Percentiles rank a stretch among this genome's conserved stretches.
Conservation (phyloP, 2,113 vertebrate genomes). For the Turnix velox region DNA sequence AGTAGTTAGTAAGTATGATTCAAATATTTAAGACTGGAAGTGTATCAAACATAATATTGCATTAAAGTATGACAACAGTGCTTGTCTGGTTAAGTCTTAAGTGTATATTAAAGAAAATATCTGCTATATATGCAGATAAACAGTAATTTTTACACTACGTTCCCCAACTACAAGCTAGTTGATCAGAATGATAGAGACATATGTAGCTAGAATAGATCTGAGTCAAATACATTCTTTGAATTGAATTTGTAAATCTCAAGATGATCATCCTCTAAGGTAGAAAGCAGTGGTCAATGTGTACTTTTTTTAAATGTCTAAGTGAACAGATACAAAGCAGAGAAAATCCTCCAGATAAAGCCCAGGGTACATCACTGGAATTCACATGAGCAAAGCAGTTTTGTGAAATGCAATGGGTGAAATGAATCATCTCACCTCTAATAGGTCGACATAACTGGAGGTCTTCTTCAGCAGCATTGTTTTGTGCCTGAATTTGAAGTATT, state of each 20-base stretch:
- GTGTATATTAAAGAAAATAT: neutral
- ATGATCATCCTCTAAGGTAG: too few relatives aligned
- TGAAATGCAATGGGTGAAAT: neutral
- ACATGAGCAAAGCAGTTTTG: neutral
- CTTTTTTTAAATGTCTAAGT: neutral
- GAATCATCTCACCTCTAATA: neutral
- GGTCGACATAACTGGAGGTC: neutral
- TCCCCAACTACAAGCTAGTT: neutral
- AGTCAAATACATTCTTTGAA: neutral
- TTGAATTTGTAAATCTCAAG: too few relatives aligned
- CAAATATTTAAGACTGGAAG: neutral
- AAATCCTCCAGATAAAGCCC: neutral
- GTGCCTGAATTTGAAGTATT: neutral
- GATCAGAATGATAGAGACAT: neutral
- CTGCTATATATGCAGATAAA: neutral
- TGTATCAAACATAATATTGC: neutral
- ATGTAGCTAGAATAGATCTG: neutral
- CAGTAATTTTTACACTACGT: neutral
- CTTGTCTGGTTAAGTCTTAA: neutral
- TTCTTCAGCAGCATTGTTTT: neutral
- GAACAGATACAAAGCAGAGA: neutral
- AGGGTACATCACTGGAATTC: neutral
- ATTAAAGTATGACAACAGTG: neutral
- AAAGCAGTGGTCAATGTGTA: neutral
- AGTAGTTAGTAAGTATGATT: neutral